These are phyloP conservation scores for Notodonta dromedarius DNA, from an alignment of 2,888 invertebrate genomes.

Conservation along the genomic window DNA sequence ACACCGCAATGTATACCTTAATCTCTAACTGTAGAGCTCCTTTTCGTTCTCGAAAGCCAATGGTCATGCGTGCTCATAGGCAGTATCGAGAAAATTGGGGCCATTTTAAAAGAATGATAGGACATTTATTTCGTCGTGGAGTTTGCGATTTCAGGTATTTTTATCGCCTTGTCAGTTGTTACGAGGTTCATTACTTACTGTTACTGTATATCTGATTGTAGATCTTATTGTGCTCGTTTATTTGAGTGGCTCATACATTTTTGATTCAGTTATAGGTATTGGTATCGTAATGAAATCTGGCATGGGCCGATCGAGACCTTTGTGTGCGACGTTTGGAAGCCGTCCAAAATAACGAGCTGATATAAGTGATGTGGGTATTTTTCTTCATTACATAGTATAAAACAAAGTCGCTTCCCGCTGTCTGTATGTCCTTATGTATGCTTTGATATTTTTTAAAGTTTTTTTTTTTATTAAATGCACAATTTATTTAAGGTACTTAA, in stretches of 20 bases:
- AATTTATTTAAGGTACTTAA: too few species aligned
- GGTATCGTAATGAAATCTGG: background rate
- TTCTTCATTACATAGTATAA: too few species aligned
- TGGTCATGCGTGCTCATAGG: constrained; percentile 70
- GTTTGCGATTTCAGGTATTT: constrained; percentile 52
- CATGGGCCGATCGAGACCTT: background rate
- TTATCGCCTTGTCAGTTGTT: constrained; percentile 15
- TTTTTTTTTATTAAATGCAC: too few species aligned
- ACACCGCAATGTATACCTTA: constrained; percentile 39
- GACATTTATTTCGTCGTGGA: constrained; percentile 65
- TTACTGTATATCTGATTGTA: constrained; percentile 14
- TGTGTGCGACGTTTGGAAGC: constrained; percentile 1
- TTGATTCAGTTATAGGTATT: constrained; percentile 2
- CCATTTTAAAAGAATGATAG: constrained; percentile 78
- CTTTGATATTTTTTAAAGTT: too few species aligned
- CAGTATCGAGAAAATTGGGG: constrained; percentile 69
- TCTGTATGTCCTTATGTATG: too few species aligned
- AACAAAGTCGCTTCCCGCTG: too few species aligned
- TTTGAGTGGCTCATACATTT: constrained; percentile 4
- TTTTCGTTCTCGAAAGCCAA: constrained; percentile 19
- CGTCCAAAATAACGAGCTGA: background rate
- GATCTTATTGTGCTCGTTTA: background rate
- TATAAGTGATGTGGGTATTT: background rate
- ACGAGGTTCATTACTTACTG: constrained; percentile 8
- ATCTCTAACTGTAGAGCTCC: constrained; percentile 10